These are phyloP conservation scores for Neelides folsomi DNA, from an alignment of 2,888 invertebrate species.

Conservation along the genomic window DNA sequence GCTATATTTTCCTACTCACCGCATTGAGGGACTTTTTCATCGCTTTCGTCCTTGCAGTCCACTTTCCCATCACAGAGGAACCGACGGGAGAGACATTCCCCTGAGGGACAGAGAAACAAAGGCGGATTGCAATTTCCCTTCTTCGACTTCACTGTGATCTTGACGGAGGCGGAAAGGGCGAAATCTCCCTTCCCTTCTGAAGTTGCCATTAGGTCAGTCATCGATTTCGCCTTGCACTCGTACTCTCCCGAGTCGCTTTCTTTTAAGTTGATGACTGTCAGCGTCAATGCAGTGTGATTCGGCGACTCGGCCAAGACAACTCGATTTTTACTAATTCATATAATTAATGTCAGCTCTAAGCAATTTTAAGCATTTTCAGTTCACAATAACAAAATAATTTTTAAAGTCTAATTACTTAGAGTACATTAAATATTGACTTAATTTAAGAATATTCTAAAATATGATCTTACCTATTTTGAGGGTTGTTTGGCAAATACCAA, in stretches of 20 bases:
- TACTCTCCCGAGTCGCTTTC: constrained; percentile 22
- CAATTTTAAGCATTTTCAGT: too few species aligned
- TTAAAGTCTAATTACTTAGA: too few species aligned
- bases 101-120: constrained; percentile 36
- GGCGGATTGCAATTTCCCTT: constrained; percentile 34
- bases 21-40: constrained; percentile 41
- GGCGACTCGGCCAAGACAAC: constrained; percentile 12
- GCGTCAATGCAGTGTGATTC: constrained; percentile 13
- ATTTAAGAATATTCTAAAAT: too few species aligned
- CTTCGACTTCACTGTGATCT: constrained; percentile 19
- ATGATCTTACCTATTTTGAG: constrained; percentile 22
- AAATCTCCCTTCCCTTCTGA: constrained; percentile 4
- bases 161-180: constrained; percentile 11
- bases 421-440: too few species aligned
- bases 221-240: constrained; percentile 14
- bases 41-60: constrained; percentile 44
- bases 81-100: constrained; percentile 41
- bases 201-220: constrained; percentile 4
- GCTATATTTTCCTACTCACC: constrained; percentile 38
- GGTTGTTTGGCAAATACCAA: constrained; percentile 21
- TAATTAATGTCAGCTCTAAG: too few species aligned
- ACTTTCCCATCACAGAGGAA: constrained; percentile 44
- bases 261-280: constrained; percentile 17
- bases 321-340: constrained; percentile 17
- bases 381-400: too few species aligned